Percentiles rank a stretch among this genome's conserved stretches.
These are phyloP conservation scores for Bradypodion ventrale DNA, from an alignment of 2,797 vertebrate genomes.

Conservation along the genomic window DNA sequence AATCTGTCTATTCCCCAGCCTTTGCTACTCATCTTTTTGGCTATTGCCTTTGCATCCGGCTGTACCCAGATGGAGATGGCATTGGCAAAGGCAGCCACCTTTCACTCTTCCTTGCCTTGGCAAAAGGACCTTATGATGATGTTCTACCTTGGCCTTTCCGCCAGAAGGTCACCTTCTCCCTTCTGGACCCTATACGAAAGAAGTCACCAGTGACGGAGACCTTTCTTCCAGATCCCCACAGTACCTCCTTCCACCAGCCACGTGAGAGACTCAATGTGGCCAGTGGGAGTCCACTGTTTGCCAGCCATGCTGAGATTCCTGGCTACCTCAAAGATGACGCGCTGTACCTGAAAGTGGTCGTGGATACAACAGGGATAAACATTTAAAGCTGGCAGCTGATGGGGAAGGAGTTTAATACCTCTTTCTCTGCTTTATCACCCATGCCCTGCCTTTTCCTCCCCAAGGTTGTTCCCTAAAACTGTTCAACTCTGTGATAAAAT, in stretches of 20 bases:
- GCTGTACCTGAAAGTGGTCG: slow-evolving; percentile 24
- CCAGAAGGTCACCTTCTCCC: slow-evolving; percentile 37
- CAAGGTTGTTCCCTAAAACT: background rate
- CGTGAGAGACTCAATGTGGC: slow-evolving; percentile 36
- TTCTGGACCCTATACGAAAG: slow-evolving; percentile 10
- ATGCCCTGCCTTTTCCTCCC: background rate
- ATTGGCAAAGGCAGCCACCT: slow-evolving; percentile 32
- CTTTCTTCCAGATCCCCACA: slow-evolving; percentile 36
- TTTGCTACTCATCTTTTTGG: slow-evolving; percentile 36
- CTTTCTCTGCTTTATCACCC: background rate
- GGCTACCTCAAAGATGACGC: slow-evolving; percentile 35
- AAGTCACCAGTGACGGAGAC: background rate
- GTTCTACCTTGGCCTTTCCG: slow-evolving; percentile 49
- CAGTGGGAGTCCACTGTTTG: slow-evolving; percentile 44
- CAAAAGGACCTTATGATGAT: slow-evolving; percentile 35
- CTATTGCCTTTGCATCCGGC: slow-evolving; percentile 35
- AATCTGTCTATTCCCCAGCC: slow-evolving; percentile 26
- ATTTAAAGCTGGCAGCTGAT: background rate
- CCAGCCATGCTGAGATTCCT: slow-evolving; percentile 6
- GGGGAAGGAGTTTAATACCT: background rate
- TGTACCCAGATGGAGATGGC: slow-evolving; percentile 45
- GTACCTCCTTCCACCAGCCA: slow-evolving; percentile 47
- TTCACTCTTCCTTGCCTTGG: slow-evolving; percentile 36
- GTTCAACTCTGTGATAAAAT: background rate
- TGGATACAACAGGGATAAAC: background rate